Evolutionary conservation across 1,140 invertebrate species (phyloP), one percentile per base, ranked within the genome.

Genomic region (Cotesia vestalis): DNA sequence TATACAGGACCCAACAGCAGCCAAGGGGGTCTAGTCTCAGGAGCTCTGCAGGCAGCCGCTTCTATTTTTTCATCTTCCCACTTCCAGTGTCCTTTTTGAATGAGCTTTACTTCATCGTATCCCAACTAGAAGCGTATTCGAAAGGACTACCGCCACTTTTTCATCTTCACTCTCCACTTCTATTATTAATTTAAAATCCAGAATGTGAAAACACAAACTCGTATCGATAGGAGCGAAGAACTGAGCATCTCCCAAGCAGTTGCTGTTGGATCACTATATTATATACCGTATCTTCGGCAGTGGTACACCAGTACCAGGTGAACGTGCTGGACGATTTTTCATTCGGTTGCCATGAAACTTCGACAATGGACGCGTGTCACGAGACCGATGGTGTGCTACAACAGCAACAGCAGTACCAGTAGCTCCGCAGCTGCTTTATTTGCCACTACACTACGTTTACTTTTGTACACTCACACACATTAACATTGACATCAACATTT

Each of bases 341-440:
- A 86, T 86, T 85, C 83, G 81, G 83, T 83, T 81, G 83, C 81
- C 80, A 82, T 80, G 80, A 84, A 82, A 79, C 80, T 76, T 78
- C 81, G 82, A 87, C 85, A 87, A 87, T 87, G 83, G 83, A 85
- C 84, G 84, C 85, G 84, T 87, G 84, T 87, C 85, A 83, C 80
- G 76, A 80, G 76, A 71, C 51, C 46, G 66, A 27, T 53, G 46
- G 46, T 35, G 46, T 12, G 52, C 36, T 68, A 46, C 38, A 20
- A 11, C 46, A 4, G 35, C 14, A 52, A 63, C 36, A 40, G 74
- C 68, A 68, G 71, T 71, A 75, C 75, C 75, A 84, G 84, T 83
- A 83, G 83, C 79, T 46, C 40, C 5, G 40, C 78, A 61, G 80
- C 83, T 78, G 81, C 83, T 84, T 82, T 84, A 83, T 81, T 80